Conservation (phyloP, 2,888 invertebrate species). For the Coleophora deauratella region DNA sequence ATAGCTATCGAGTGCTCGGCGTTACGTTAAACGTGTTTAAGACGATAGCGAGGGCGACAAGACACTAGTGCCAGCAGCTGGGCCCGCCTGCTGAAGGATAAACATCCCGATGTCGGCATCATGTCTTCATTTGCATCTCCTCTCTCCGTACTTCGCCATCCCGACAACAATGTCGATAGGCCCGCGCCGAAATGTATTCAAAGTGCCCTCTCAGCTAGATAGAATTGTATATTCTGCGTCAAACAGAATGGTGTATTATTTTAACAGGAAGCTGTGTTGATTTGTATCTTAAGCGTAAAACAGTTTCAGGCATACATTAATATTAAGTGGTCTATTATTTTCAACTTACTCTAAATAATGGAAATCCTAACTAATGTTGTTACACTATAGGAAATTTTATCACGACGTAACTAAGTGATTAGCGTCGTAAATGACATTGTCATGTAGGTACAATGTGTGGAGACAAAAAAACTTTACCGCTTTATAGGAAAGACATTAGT, state of each 20-base stretch:
- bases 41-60: constrained; percentile 40
- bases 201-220: constrained; percentile 10
- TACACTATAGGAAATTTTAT: too few relatives aligned
- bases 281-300: too few relatives aligned
- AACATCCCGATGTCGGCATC: constrained; percentile 51
- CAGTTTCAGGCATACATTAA: too few relatives aligned
- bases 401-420: too few relatives aligned
- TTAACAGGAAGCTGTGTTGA: too few relatives aligned
- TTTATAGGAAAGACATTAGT: too few relatives aligned
- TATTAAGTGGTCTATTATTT: too few relatives aligned
- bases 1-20: constrained; percentile 55
- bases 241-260: background rate
- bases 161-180: constrained; percentile 46
- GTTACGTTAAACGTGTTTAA: constrained; percentile 61
- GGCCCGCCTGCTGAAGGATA: constrained; percentile 37
- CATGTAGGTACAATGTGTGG: too few relatives aligned
- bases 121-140: constrained; percentile 67
- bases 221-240: constrained; percentile 4
- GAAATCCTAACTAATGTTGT: too few relatives aligned
- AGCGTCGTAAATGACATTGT: too few relatives aligned
- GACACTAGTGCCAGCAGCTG: constrained; percentile 56
- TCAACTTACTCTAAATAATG: too few relatives aligned
- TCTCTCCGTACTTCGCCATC: constrained; percentile 34
- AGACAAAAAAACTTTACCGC: too few relatives aligned
- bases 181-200: constrained; percentile 48